Evolutionary conservation across 2,888 invertebrate species (phyloP).

Genomic region (Crossocerus cetratus): DNA sequence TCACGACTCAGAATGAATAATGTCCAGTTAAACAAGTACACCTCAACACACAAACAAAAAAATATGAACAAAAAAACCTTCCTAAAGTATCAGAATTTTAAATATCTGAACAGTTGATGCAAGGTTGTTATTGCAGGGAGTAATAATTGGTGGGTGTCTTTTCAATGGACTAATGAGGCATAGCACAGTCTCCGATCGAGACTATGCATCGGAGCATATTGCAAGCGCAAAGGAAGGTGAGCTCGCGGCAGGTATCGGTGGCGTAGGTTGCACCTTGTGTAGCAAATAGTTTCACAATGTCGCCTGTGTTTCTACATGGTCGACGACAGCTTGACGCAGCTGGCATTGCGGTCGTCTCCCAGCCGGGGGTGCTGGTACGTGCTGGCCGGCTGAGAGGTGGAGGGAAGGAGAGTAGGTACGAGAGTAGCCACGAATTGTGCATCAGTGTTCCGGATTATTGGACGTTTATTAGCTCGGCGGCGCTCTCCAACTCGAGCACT

Average conservation of each 20-base stretch:
- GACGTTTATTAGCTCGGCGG: constrained; percentile 9
- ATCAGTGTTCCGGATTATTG: constrained; percentile 16
- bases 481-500: background rate
- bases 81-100: too few species aligned
- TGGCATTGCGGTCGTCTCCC: constrained; percentile 48
- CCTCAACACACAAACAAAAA: too few species aligned
- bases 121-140: too few species aligned
- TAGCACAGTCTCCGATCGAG: too few species aligned
- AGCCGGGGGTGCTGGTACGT: background rate
- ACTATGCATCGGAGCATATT: constrained; percentile 20
- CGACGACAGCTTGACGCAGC: constrained; percentile 62
- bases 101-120: too few species aligned
- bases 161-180: too few species aligned
- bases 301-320: constrained; percentile 48
- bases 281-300: constrained; percentile 41
- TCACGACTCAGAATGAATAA: too few species aligned
- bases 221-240: constrained; percentile 1
- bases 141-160: too few species aligned
- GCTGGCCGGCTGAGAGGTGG: too few species aligned
- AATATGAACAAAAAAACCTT: too few species aligned
- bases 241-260: constrained; percentile 15
- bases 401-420: too few species aligned
- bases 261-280: constrained; percentile 39
- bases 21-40: too few species aligned
- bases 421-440: constrained; percentile 24